Evolutionary conservation across 1,140 invertebrate species (phyloP).

Genomic region (Geopemphigus sp.): DNA sequence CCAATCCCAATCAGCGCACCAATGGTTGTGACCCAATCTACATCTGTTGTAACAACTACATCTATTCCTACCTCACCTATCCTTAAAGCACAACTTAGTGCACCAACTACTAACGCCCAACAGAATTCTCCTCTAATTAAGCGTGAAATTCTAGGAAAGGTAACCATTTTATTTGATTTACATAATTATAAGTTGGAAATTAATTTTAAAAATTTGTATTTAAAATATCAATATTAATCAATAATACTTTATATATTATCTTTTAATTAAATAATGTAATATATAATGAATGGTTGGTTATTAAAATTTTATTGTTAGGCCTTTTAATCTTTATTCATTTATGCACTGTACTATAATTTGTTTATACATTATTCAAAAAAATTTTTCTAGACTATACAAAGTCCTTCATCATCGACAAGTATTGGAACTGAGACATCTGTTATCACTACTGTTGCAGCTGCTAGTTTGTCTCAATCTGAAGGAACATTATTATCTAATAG

Average conservation of each 20-base stretch:
- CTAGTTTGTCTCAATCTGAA: slow-evolving; percentile 56
- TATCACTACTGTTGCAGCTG: slow-evolving; percentile 52
- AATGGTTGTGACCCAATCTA: slow-evolving; percentile 16
- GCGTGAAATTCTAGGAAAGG: slow-evolving; percentile 44
- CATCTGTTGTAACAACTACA: slow-evolving; percentile 37
- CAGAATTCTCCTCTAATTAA: slow-evolving; percentile 47
- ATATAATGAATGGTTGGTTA: background rate
- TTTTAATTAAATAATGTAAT: background rate
- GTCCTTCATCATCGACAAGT: slow-evolving; percentile 53
- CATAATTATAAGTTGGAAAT: background rate
- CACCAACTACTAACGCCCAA: slow-evolving; percentile 47
- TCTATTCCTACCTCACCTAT: slow-evolving; percentile 64
- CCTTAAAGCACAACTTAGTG: slow-evolving; percentile 71
- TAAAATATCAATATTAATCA: background rate
- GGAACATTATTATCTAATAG: slow-evolving; percentile 54
- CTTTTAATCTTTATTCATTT: background rate
- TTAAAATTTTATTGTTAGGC: background rate
- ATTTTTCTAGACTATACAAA: slow-evolving; percentile 51
- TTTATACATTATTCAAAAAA: background rate
- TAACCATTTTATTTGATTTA: slow-evolving; percentile 9
- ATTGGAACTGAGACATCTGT: slow-evolving; percentile 46
- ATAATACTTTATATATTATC: background rate
- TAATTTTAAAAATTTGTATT: background rate
- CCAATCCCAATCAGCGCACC: slow-evolving; percentile 43
- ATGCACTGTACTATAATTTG: too few relatives aligned